Evolutionary conservation across 2,113 vertebrate genomes (phyloP), one percentile per base, ranked within the genome.

Genomic region (Montifringilla adamsi): DNA sequence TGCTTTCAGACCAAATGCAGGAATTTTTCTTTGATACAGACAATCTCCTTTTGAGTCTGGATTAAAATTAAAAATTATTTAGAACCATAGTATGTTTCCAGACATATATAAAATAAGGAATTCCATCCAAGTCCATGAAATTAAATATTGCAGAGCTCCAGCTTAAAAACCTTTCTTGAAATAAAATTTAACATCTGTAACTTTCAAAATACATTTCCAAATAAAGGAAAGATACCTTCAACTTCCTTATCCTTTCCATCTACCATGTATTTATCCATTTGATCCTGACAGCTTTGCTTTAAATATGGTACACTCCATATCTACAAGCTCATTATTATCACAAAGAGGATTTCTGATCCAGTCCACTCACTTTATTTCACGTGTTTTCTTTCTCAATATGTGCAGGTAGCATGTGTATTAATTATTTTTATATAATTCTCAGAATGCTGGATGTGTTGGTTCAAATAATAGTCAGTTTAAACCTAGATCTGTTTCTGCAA

Each of bases 191-290:
- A 87, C 6, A 49, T 72, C 24, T 60, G 9, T 62, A n/a, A 64
- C 23, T 89, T 96, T 89, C 66, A 73, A 95, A 94, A 83, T 35
- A 91, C 11, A 52, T 77, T 94, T 91, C 62, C 49, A 87, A 62
- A 87, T 41, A 95, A 77, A 43, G 50, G 39, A 92, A 91, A 77
- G 46, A 84, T 44, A 75, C 24, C 16, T 60, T 92, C 81, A 59
- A 62, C 31, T 64, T 56, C 43, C 64, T 87, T 95, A 41, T 60
- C 30, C 33, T 86, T 84, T 86, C 37, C 66, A 90, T 91, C 74
- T 92, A 44, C 56, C 69, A 73, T 27, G 7, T 8, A 68, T 47
- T 81, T 85, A 83, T 47, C 83, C 16, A 82, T 82, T 82, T 44
- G 21, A 91, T 77, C 46, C 50, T 53, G 37, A 93, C 11, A 76